Base-by-base conservation (phyloP, 2,113 vertebrate genomes). In the Eolophus roseicapilla region DNA sequence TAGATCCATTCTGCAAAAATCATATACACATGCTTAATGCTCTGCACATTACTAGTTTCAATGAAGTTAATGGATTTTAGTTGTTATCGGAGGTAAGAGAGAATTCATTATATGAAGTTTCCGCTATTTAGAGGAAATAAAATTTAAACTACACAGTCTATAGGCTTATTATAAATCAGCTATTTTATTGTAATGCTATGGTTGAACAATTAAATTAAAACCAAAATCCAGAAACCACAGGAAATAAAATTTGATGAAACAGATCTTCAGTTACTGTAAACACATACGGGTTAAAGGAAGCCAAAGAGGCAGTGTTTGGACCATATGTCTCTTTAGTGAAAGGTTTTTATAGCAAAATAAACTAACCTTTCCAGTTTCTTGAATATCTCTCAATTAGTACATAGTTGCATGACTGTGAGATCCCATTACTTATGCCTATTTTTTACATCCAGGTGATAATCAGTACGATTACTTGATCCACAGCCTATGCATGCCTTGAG, bases 41-140 rank as follows among this genome's bases (percentile, higher is more conserved):
- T 94, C 82, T 91, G 49, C n/a, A 92, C 65, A 82, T 79, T 55
- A 82, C 46, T 86, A 75, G 8, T 86, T 96, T 83, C 82, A 82
- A 29, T 68, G 33, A 88, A 88, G 73, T 88, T 90, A 94, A 92
- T 88, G 74, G 73, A 77, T 90, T 94, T 92, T 92, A 60, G 82
- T 68, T 80, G 43, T 53, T 94, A 52, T 44, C 1, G 1, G 62
- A 86, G 41, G 50, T 76, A 93, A 87, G 62, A 0, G 3, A 90
- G 55, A 86, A 86, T 82, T 92, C 39, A 64, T 93, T 94, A 41
- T 63, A 88, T 12, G 41, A 82, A 4, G 4, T 25, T 94, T 80
- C 24, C 27, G 44, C 62, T 83, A 7, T 75, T 88, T 88, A 83
- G 80, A 78, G 16, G 65, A 83, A 90, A 90, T 87, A 94, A 81